These are phyloP conservation scores for Gallirallus australis DNA, from an alignment of 2,797 vertebrate genomes.

Conservation along the genomic window DNA sequence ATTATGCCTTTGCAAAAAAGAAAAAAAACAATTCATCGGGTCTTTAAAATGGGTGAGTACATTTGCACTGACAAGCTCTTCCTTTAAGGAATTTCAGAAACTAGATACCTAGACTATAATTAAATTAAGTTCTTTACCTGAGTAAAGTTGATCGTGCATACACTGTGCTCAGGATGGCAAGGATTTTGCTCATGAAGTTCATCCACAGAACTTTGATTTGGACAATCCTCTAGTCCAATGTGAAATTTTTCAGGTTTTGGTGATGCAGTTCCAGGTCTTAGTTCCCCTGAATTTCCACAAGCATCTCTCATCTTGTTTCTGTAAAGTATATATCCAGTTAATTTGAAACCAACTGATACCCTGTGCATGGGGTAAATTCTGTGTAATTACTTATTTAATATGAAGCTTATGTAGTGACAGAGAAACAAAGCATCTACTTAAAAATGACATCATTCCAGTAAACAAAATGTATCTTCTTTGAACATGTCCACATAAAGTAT, in stretches of 20 bases:
- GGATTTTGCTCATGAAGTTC: not conserved
- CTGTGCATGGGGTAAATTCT: not conserved
- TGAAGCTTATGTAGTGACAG: not conserved
- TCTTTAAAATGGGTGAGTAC: not conserved
- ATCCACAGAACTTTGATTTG: not conserved
- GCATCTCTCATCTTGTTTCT: conserved; percentile 31
- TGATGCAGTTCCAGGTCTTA: conserved; percentile 4
- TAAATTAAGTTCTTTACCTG: conserved; percentile 64
- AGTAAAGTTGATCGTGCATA: not conserved
- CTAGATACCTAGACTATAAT: not conserved
- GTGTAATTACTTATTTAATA: not conserved
- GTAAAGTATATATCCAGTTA: conserved; percentile 27
- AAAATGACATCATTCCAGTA: not conserved
- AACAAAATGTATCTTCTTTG: not conserved
- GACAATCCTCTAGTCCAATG: not conserved
- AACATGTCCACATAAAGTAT: not conserved
- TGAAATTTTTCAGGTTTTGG: not conserved
- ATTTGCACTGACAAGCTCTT: not conserved
- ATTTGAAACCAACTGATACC: not conserved
- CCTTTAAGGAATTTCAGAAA: not conserved
- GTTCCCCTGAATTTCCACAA: not conserved
- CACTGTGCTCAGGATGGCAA: not conserved
- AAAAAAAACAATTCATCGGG: not conserved
- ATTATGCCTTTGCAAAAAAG: not conserved
- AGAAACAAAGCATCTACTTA: not conserved